phyloP scores from a whole-genome alignment of 2,888 invertebrate species.

The Doris montereyensis region DNA sequence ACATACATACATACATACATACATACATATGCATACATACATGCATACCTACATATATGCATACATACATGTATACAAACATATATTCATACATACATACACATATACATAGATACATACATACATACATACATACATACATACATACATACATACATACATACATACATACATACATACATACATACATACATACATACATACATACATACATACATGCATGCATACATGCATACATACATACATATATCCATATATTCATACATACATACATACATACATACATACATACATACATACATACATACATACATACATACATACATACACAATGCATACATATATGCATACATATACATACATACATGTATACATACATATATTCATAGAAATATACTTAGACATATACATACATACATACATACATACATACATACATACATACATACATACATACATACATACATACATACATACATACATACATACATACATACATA shows the following conservation, averaged over 20 bases:
- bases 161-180: constrained; percentile 6
- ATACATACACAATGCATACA: neutral
- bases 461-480: constrained; percentile 35
- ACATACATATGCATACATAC: neutral
- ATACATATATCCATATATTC: no score
- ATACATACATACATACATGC: constrained; percentile 28
- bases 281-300: constrained; percentile 29
- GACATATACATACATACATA: neutral
- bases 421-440: neutral
- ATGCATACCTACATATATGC: no score
- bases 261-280: no score
- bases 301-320: neutral
- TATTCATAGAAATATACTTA: neutral
- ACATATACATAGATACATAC: no score
- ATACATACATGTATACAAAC: no score
- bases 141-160: neutral
- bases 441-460: constrained; percentile 28
- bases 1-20: neutral
- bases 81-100: no score
- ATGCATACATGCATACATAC: constrained; percentile 26
- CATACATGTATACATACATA: neutral
- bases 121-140: neutral
- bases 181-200: constrained; percentile 11
- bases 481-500: constrained; percentile 18
- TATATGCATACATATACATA: neutral